A percentile compares a stretch with the other conserved stretches of the same genome.
Conservation (phyloP, 1,140 invertebrate genomes). For the Tetramorium simillimum region DNA sequence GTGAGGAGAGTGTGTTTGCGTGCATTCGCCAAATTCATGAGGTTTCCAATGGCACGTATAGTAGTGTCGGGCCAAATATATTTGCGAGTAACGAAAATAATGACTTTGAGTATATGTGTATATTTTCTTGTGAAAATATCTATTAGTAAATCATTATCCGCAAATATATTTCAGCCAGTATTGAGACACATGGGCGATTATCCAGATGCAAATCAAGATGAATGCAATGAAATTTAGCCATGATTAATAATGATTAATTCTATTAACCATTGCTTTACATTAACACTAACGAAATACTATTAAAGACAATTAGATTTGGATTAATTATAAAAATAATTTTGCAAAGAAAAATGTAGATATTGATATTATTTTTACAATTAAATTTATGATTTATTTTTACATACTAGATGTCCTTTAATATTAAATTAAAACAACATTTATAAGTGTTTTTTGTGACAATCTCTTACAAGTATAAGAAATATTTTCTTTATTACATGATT, state of each 20-base stretch:
- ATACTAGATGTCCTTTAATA: too few relatives aligned
- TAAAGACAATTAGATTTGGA: neutral
- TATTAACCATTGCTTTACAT: constrained; percentile 13
- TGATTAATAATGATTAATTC: neutral
- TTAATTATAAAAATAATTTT: neutral
- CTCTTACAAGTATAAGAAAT: too few relatives aligned
- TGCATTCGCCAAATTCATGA: constrained; percentile 3
- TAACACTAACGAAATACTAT: constrained; percentile 16
- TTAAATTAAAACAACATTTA: too few relatives aligned
- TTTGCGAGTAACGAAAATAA: neutral
- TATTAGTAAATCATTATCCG: constrained; percentile 18
- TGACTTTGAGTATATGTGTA: neutral
- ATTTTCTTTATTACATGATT: too few relatives aligned
- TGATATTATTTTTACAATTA: too few relatives aligned
- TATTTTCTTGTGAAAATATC: constrained; percentile 16
- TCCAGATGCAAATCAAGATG: neutral
- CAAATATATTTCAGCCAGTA: neutral
- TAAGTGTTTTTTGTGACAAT: too few relatives aligned
- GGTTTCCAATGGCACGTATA: neutral
- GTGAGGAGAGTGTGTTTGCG: neutral
- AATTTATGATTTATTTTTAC: neutral
- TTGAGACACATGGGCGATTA: neutral
- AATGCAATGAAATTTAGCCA: neutral
- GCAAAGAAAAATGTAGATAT: neutral
- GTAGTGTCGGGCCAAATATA: neutral